Percentiles rank a stretch among this genome's conserved stretches.
Conservation (phyloP, 2,888 invertebrate species). For the Noctua comes region DNA sequence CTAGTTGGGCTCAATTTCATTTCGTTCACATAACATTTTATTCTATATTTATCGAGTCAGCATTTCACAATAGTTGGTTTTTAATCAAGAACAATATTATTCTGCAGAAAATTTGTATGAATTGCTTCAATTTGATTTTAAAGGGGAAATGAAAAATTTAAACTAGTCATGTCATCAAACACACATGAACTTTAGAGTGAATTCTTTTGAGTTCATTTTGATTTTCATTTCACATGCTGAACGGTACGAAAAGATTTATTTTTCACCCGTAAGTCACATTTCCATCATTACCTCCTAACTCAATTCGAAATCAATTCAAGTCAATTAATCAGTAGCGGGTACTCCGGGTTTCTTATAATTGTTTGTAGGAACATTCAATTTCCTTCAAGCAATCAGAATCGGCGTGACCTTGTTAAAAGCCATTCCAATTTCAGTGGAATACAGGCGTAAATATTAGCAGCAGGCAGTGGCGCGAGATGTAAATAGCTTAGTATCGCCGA, state of each 20-base stretch:
- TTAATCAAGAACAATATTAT: neutral
- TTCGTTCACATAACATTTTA: slow-evolving; percentile 7
- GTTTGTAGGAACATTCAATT: slow-evolving; percentile 64
- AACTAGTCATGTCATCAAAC: neutral
- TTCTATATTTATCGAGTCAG: neutral
- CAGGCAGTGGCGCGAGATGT: slow-evolving; percentile 60
- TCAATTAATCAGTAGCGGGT: slow-evolving; percentile 60
- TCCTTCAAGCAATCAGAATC: slow-evolving; percentile 56
- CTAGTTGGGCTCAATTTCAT: slow-evolving; percentile 33
- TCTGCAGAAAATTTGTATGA: neutral
- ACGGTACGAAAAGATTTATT: neutral
- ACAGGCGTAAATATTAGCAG: slow-evolving; percentile 65
- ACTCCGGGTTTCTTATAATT: slow-evolving; percentile 52
- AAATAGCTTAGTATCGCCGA: slow-evolving; percentile 66
- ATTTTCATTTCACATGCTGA: neutral
- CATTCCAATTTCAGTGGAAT: slow-evolving; percentile 65
- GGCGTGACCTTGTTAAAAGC: slow-evolving; percentile 67
- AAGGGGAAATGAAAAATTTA: neutral
- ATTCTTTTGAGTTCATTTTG: neutral
- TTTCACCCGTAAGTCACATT: slow-evolving; percentile 7
- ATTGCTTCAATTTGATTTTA: neutral
- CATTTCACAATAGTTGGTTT: slow-evolving; percentile 2
- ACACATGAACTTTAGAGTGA: neutral
- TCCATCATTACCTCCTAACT: neutral
- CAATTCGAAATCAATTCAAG: slow-evolving; percentile 48